Base-by-base conservation (phyloP, 2,888 invertebrate genomes). In the Rhingia rostrata region DNA sequence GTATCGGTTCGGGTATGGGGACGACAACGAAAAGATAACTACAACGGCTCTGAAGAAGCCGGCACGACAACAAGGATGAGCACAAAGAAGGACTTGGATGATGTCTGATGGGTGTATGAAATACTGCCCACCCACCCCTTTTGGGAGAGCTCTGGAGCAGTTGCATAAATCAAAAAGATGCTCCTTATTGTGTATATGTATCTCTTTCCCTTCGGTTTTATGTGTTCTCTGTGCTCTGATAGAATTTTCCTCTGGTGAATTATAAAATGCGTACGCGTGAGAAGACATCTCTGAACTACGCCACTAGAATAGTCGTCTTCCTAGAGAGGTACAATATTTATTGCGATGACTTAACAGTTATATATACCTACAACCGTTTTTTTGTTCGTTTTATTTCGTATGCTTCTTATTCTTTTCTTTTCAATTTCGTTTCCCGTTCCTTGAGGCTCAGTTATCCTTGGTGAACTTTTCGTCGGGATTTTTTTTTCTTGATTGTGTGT, bases 171-270 rank as follows among this genome's bases (percentile, higher is more conserved):
- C 67, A 61, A 22, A 67, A 61, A 67, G 60, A 67, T 77, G 66
- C 58, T 66, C 51, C 66, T 32, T 58, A 35, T 14, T 14, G 33
- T 61, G 35, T 22, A 10, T 33, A 10, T 32, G 14, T 54, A 5
- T 56, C 45, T 43, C 35, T 39, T 41, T 22, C 37, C 30, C 7
- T 22, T 54, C 33, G 10, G 30, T 39, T 60, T 69, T 81, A 64
- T 74, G 51, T 67, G 63, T 39, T 61, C 45, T 49, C 49, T 63
- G 69, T 63, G 74, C 64, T 75, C 60, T 56, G 64, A 72, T 45
- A 22, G 64, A 75, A 81, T 75, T 41, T 75, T 64, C 60, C 70
- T 75, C 75, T 70, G 75, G 58, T 70, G 81, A 75, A 81, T 81
- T 70, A 64, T 81, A 81, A 75, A 81, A 75, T 64, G 49, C 69